Evolutionary conservation across 2,888 invertebrate species (phyloP), one percentile per base, ranked within the genome.

Genomic region (Chymomyza amoena): DNA sequence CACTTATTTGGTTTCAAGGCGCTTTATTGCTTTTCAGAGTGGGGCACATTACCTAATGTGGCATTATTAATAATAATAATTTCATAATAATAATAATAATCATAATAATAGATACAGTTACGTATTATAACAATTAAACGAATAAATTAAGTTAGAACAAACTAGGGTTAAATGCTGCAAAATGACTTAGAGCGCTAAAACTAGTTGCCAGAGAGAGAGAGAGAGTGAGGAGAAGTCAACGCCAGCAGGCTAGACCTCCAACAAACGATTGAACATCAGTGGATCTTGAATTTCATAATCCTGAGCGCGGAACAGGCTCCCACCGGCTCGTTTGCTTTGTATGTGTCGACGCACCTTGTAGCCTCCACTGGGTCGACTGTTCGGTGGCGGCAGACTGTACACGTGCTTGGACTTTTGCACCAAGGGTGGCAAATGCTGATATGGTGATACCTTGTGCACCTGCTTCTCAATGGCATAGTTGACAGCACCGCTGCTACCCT

Each of bases 321-420:
- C 9, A 9, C 63, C 64, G 1, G 64, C 10, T 2, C 71, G 70
- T 51, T 64, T 74, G 28, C 36, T 16, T 6, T 73, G 68, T 59
- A 75, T 76, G 54, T 86, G 82, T 7, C 90, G 90, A 5, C 89
- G 84, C 69, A 89, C 84, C 63, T 90, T 90, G 63, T 90, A 89
- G 56, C 80, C 72, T 0, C 75, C 77, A 9, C 39, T 75, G 6
- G 64, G 45, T 7, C 32, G 25, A 51, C 66, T 57, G 63, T 20
- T 15, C 64, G 66, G 1, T 15, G 88, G 84, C 5, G 90, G 89
- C 67, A 88, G 84, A 50, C 79, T 90, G 70, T 90, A 91, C 6
- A 87, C 79, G 59, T 91, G 90, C 64, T 90, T 90, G 18, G 87
- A 81, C 68, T 89, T 90, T 61, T 90, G 90, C 77, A 88, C 86